A percentile compares a stretch with the other conserved stretches of the same genome.
phyloP scores from a whole-genome alignment of 2,797 vertebrate species.

The Enoplosus armatus region DNA sequence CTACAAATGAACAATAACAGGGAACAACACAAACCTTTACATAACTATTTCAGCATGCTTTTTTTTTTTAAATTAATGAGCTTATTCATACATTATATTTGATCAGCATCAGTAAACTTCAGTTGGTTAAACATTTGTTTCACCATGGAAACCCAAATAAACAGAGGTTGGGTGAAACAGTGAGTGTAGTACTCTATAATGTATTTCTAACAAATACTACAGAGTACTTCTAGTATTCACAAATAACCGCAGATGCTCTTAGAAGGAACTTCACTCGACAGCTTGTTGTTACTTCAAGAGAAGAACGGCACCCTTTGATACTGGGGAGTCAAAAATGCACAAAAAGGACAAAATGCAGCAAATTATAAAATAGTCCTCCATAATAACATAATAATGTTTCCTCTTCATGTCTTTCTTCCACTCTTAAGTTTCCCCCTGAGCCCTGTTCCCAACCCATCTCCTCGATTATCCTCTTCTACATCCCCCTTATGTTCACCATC shows the following conservation, averaged over 20 bases:
- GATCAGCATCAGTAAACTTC: background rate
- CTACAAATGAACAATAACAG: background rate
- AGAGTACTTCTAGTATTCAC: background rate
- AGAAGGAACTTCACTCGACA: background rate
- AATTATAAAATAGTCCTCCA: background rate
- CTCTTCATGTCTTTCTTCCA: background rate
- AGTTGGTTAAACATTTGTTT: background rate
- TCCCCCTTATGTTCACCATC: conserved; percentile 14
- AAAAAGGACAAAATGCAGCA: background rate
- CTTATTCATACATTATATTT: background rate
- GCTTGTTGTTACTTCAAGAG: background rate
- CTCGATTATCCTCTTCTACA: conserved; percentile 13
- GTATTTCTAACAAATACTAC: background rate
- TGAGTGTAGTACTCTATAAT: background rate
- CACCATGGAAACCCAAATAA: background rate
- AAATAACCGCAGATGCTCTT: background rate
- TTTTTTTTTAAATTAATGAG: background rate
- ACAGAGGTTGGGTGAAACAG: background rate
- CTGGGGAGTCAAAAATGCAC: background rate
- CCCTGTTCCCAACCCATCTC: conserved; percentile 8
- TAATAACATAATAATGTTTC: background rate
- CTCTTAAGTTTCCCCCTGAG: conserved; percentile 25
- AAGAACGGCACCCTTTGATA: background rate
- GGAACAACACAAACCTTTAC: background rate
- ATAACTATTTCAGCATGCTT: background rate